These are phyloP conservation scores for Galerucella nymphaeae DNA, from an alignment of 2,888 invertebrate genomes.

Conservation along the genomic window DNA sequence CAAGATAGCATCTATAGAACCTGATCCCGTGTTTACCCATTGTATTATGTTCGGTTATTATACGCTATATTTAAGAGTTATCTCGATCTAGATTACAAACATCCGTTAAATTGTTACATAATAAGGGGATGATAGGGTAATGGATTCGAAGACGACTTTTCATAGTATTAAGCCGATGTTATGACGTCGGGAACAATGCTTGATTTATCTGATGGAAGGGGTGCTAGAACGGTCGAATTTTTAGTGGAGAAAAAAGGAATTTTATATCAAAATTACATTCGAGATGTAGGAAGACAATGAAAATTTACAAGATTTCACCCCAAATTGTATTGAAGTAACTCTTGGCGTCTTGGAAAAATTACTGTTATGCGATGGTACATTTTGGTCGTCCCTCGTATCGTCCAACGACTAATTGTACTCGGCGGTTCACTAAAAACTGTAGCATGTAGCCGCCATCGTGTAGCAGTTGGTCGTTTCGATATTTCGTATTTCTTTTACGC, in stretches of 20 bases:
- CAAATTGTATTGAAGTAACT: no score
- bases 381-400: slow-evolving; percentile 11
- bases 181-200: slow-evolving; percentile 32
- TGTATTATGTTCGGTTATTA: slow-evolving; percentile 44
- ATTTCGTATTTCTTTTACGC: slow-evolving; percentile 27
- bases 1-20: slow-evolving; percentile 43
- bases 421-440: slow-evolving; percentile 21
- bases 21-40: slow-evolving; percentile 44
- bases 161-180: slow-evolving; percentile 36
- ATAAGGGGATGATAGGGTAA: slow-evolving; percentile 50
- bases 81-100: slow-evolving; percentile 57
- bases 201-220: slow-evolving; percentile 29
- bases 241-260: no score
- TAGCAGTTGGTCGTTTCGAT: slow-evolving; percentile 29
- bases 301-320: no score
- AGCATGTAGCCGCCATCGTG: slow-evolving; percentile 26
- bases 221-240: neutral
- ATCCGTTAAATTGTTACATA: slow-evolving; percentile 59
- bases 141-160: slow-evolving; percentile 39
- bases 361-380: neutral
- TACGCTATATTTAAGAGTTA: slow-evolving; percentile 48
- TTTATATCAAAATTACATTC: no score
- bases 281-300: no score
- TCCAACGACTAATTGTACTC: slow-evolving; percentile 10
- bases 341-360: no score